Evolutionary conservation across 2,888 invertebrate genomes (phyloP), one percentile per base, ranked within the genome.

Genomic region (Mayetiola destructor): DNA sequence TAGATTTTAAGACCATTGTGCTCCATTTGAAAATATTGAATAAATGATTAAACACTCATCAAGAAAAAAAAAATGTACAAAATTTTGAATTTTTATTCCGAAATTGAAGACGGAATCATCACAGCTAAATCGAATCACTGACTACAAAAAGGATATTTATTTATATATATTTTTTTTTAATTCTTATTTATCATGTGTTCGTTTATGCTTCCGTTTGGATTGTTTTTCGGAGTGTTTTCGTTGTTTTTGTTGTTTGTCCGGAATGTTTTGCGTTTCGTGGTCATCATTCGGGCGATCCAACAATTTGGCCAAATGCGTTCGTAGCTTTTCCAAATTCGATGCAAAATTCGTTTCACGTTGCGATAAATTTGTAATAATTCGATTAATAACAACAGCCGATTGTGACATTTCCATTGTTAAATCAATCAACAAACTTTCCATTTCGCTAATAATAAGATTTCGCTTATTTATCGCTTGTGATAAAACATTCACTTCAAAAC

Each of bases 371-470:
- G n/a, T 32, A 3, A 53, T 20, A 10, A 53, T 30, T 8, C 30
- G 29, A 30, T 53, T 53, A 3, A 53, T 53, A 16, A 53, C 12
- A 32, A 20, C 32, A 16, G 53, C 53, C 20, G 53, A 53, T 20
- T 53, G 29, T 18, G 53, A 30, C 10, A 53, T 30, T 53, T 53
- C 53, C 30, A 53, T 30, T 30, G 53, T 53, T 53, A 53, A 32
- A 32, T 53, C 53, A 53, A 30, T 53, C 30, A 53, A 53, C 16
- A 53, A 12, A 9, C 30, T 30, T 53, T 53, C 53, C 53, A 53
- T 30, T 53, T 53, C 53, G 30, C 29, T 10, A 14, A 53, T 53
- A 16, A 53, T 53, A 53, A 53, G 2, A 53, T 53, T 53, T 18
- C 53, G 30, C 20, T 53, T 53, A 12, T 53, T 53, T 20, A 53